These are phyloP conservation scores for Ameiurus melas DNA, from an alignment of 2,113 vertebrate species.

Conservation along the genomic window DNA sequence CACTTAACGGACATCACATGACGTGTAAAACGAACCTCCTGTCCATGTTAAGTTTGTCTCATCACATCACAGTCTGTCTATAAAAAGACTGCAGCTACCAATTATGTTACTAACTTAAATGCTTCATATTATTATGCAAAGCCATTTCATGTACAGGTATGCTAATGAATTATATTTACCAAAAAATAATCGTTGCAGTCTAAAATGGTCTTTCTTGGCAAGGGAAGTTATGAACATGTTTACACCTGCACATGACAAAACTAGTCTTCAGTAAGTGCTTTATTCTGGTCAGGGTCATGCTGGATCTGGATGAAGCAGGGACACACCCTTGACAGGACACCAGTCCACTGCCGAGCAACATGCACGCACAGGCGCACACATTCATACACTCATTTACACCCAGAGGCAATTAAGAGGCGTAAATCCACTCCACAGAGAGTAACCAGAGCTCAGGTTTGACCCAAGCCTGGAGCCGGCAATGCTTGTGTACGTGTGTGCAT, in stretches of 20 bases:
- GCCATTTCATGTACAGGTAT: not conserved
- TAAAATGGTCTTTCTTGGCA: not conserved
- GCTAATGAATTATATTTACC: not conserved
- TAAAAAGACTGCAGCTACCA: not conserved
- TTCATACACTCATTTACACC: not conserved
- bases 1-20: slow-evolving; percentile 37
- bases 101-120: too few species aligned
- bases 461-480: too few species aligned
- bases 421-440: not conserved
- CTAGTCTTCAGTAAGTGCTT: not conserved
- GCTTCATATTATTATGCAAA: not conserved
- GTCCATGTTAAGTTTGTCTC: not conserved
- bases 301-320: not conserved
- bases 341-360: not conserved
- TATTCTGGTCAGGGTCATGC: not conserved
- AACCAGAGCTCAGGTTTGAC: not conserved
- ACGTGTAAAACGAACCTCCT: not conserved
- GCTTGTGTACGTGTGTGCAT: not conserved
- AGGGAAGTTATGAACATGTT: not conserved
- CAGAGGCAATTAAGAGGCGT: not conserved
- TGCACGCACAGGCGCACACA: not conserved
- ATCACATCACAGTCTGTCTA: not conserved
- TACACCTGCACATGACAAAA: not conserved
- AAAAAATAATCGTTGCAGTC: not conserved
- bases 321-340: not conserved